Evolutionary conservation across 2,113 vertebrate species (phyloP).

Genomic region (Poicephalus meyeri): DNA sequence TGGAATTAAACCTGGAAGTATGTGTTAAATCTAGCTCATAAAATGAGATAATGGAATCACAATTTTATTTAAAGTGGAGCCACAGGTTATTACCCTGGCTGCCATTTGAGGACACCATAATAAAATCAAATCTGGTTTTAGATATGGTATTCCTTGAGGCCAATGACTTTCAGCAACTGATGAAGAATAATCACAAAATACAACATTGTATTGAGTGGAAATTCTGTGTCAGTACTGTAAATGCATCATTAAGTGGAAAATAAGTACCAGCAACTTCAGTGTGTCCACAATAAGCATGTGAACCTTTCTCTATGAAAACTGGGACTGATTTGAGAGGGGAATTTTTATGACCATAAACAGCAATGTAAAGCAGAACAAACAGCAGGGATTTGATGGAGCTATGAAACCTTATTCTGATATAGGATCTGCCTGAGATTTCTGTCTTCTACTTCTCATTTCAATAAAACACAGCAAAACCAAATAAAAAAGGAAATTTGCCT

Average conservation of each 20-base stretch:
- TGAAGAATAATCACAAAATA: not conserved
- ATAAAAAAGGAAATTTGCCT: not conserved
- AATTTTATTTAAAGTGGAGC: not conserved
- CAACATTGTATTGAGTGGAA: not conserved
- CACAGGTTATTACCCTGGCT: not conserved
- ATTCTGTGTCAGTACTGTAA: not conserved
- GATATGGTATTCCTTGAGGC: not conserved
- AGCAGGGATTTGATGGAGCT: not conserved
- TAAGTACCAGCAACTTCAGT: not conserved
- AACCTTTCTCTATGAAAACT: not conserved
- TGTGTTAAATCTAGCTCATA: not conserved
- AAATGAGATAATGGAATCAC: not conserved
- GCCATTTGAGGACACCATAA: not conserved
- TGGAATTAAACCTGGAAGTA: not conserved
- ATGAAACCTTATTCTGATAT: not conserved
- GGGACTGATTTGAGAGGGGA: not conserved
- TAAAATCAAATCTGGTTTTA: not conserved
- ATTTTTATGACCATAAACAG: not conserved
- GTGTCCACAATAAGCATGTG: not conserved
- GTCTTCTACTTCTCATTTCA: not conserved
- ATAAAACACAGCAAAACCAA: not conserved
- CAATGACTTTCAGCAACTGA: not conserved
- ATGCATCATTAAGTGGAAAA: not conserved
- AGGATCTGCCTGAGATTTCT: not conserved
- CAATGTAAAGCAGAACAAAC: not conserved